Conservation (phyloP, 2,888 invertebrate genomes). For the Pogonocherus hispidulus region DNA sequence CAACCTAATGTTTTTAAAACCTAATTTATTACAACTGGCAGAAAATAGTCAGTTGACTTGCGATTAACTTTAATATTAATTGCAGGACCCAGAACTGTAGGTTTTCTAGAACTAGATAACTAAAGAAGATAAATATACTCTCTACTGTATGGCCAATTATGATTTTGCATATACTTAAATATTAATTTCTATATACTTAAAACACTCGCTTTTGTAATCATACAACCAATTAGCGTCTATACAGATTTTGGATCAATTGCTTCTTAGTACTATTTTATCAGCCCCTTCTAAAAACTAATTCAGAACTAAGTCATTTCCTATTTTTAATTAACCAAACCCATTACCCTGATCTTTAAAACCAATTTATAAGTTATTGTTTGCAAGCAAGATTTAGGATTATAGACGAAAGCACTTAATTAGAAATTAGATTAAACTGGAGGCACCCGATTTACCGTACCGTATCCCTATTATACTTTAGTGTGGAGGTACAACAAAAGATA, state of each 20-base stretch:
- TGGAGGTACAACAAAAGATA: constrained; percentile 20
- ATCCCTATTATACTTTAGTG: constrained; percentile 19
- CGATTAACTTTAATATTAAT: too few relatives aligned
- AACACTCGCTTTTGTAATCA: too few relatives aligned
- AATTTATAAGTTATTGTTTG: constrained; percentile 25
- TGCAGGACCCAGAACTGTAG: too few relatives aligned
- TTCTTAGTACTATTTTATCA: neutral
- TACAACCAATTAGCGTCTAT: too few relatives aligned
- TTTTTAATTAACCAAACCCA: constrained; percentile 26
- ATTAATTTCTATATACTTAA: too few relatives aligned
- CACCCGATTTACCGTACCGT: constrained; percentile 2
- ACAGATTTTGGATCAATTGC: neutral
- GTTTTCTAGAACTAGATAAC: too few relatives aligned
- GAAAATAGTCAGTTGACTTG: too few relatives aligned
- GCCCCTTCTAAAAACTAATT: neutral
- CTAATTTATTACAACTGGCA: too few relatives aligned
- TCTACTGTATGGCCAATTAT: too few relatives aligned
- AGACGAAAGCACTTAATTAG: constrained; percentile 29
- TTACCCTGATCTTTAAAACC: constrained; percentile 12
- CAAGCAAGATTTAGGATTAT: constrained; percentile 22
- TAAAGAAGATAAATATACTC: too few relatives aligned
- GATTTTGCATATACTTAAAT: too few relatives aligned
- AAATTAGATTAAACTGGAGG: constrained; percentile 21
- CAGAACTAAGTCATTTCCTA: constrained; percentile 1
- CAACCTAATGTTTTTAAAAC: too few relatives aligned